Evolutionary conservation across 2,113 vertebrate species (phyloP), one percentile per base, ranked within the genome.

Genomic region (Cyrtonyx montezumae): DNA sequence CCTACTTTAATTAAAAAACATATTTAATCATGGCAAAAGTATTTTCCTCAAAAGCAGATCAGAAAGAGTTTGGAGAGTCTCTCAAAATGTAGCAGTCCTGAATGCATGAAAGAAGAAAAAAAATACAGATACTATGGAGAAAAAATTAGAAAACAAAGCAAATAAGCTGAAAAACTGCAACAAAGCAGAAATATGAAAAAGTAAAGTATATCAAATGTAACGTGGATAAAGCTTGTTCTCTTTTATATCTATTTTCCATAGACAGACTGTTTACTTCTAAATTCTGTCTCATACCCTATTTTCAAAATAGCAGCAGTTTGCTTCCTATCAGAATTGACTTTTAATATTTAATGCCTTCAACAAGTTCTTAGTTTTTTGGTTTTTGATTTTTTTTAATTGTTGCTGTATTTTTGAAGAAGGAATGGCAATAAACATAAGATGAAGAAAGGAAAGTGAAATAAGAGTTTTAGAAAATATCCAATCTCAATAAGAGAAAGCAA

Each of bases 401-500:
- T 42, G 76, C 65, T 26, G 11, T 11, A 10, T 36, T 95, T 87
- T 43, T 66, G 7, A 21, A 21, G 6, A 21, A 25, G 45, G 6
- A 79, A 17, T n/a, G 15, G 22, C 6, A 77, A 73, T 37, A 78
- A 71, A 61, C 11, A 78, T 21, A 70, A 90, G 90, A 79, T 73
- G 71, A 79, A 85, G 13, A 93, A 93, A 66, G n/a, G 19, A 70
- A 82, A 88, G 30, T 12, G 4, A 51, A 34, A 4, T 22, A 79
- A 79, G 65, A 78, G 58, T 26, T 15, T 49, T 25, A 63, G 30
- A 36, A 91, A 88, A 65, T 65, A 84, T 28, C 58, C 65, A 68
- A 37, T 79, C 65, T 90, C 87, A 93, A 85, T 85, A n/a, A 73
- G 71, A 82, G 63, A 76, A 91, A 25, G 85, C 69, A 76, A 42